Conservation (phyloP, 2,888 invertebrate species). For the Hydropsyche betteni region DNA sequence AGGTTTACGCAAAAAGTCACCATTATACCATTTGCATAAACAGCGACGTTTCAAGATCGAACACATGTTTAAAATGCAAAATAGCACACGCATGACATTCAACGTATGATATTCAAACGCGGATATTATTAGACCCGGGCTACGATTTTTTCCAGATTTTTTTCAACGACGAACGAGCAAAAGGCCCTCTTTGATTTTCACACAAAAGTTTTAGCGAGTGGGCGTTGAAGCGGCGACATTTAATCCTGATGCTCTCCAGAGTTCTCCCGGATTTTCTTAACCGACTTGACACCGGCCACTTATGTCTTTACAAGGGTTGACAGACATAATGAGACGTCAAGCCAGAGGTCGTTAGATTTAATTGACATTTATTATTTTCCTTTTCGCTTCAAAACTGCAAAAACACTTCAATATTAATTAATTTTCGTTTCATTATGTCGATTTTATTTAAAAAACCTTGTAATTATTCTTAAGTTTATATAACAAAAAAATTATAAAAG, state of each 20-base stretch:
- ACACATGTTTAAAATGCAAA: too few species aligned
- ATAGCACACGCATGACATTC: too few species aligned
- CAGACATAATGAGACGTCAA: conserved; percentile 34
- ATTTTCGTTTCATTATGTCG: too few species aligned
- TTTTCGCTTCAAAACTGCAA: too few species aligned
- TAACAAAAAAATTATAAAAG: too few species aligned
- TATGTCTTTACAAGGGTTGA: conserved; percentile 39
- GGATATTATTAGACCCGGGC: too few species aligned
- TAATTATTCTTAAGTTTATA: too few species aligned
- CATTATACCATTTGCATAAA: conserved; percentile 29
- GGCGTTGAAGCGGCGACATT: conserved; percentile 27
- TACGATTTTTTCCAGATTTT: too few species aligned
- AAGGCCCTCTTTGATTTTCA: conserved; percentile 11
- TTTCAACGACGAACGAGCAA: background rate
- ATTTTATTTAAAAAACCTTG: too few species aligned
- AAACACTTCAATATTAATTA: too few species aligned
- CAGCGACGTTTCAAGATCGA: too few species aligned
- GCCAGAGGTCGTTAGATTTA: conserved; percentile 20
- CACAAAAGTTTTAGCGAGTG: conserved; percentile 4
- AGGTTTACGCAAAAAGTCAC: background rate
- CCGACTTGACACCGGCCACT: conserved; percentile 38
- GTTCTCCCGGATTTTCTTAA: conserved; percentile 30
- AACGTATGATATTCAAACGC: too few species aligned
- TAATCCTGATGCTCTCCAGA: conserved; percentile 24
- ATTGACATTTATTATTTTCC: background rate